A percentile compares a stretch with the other conserved stretches of the same genome.
Evolutionary conservation across 2,888 invertebrate species (phyloP).

Genomic region (Agapetus fuscipes): DNA sequence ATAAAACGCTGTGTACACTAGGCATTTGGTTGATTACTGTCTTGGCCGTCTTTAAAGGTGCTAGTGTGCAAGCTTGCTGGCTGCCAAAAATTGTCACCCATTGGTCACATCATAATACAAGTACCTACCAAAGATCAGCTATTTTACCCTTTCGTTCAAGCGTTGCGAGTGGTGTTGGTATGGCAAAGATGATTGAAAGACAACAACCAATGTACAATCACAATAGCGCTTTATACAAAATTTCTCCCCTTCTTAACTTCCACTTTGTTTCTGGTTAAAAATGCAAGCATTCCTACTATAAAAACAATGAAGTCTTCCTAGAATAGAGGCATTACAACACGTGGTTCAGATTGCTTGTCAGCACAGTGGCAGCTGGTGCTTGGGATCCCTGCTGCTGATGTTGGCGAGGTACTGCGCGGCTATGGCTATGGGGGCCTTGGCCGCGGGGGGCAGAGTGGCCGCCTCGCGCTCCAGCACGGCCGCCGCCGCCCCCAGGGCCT

Average conservation of each 20-base stretch:
- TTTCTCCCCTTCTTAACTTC: too few relatives aligned
- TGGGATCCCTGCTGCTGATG: constrained; percentile 18
- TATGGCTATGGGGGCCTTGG: constrained; percentile 11
- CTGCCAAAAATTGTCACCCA: too few relatives aligned
- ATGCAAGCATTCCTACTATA: neutral
- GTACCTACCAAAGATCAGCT: too few relatives aligned
- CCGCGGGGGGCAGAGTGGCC: constrained; percentile 60
- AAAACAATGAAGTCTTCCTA: too few relatives aligned
- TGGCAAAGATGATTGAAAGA: neutral
- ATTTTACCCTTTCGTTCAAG: too few relatives aligned
- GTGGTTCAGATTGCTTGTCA: neutral
- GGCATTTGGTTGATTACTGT: too few relatives aligned
- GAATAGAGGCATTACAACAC: neutral
- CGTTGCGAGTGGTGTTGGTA: neutral
- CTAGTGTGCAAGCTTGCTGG: too few relatives aligned
- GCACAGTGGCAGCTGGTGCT: constrained; percentile 14
- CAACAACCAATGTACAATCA: too few relatives aligned
- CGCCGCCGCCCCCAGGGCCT: constrained; percentile 77
- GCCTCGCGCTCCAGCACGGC: constrained; percentile 84
- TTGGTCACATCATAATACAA: too few relatives aligned
- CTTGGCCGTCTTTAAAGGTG: too few relatives aligned
- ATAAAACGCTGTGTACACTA: too few relatives aligned
- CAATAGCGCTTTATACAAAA: too few relatives aligned
- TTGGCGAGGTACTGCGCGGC: constrained; percentile 15
- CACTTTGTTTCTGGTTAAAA: neutral